Evolutionary conservation across 2,888 invertebrate species (phyloP).

Genomic region (Labia minor): DNA sequence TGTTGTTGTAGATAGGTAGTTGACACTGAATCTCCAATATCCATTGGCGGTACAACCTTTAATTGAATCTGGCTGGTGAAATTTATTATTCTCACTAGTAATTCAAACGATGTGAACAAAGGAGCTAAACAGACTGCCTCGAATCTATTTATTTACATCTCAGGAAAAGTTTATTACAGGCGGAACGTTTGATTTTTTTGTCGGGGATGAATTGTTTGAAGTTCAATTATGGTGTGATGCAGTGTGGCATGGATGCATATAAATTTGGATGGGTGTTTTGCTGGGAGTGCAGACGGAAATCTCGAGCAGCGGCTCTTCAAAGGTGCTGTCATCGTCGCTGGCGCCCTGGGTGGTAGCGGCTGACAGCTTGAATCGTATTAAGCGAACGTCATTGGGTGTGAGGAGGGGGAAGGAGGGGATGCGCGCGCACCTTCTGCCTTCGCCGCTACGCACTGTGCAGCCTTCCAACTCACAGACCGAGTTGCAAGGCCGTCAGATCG

Average conservation of each 20-base stretch:
- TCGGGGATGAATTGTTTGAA: background rate
- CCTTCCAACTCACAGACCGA: background rate
- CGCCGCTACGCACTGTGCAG: conserved; percentile 19
- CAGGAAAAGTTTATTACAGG: background rate
- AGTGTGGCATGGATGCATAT: background rate
- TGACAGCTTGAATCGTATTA: conserved; percentile 39
- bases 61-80: too few species aligned
- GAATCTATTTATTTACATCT: background rate
- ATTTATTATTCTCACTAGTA: too few species aligned
- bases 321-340: conserved; percentile 41
- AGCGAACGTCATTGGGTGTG: conserved; percentile 37
- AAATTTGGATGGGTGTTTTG: conserved; percentile 8
- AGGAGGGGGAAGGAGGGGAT: conserved; percentile 18
- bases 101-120: background rate
- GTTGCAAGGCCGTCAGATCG: background rate
- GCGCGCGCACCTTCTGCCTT: conserved; percentile 17
- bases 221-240: background rate
- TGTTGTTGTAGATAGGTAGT: too few species aligned
- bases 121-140: background rate
- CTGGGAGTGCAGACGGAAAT: conserved; percentile 22
- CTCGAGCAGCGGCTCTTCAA: conserved; percentile 34
- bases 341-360: conserved; percentile 42
- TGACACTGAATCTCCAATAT: too few species aligned
- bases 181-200: background rate
- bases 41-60: too few species aligned